Percentiles rank a stretch among this genome's conserved stretches.
These are phyloP conservation scores for Caenorhabditis imperialis DNA, from an alignment of 2,888 invertebrate species.

Conservation along the genomic window DNA sequence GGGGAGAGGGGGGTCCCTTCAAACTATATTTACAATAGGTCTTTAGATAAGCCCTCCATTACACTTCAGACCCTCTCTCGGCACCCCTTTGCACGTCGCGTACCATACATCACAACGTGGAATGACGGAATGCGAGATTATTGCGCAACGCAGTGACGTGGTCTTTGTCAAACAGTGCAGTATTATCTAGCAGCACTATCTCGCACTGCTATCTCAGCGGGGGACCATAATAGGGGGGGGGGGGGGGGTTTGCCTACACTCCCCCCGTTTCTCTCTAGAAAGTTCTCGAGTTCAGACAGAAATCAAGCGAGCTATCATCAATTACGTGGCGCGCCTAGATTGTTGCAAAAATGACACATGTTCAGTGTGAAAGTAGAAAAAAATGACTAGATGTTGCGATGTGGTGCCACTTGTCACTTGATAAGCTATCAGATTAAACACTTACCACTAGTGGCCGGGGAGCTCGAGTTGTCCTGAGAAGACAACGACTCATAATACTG, in stretches of 20 bases:
- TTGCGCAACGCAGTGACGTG: slow-evolving; percentile 32
- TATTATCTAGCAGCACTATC: too few relatives aligned
- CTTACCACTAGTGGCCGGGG: slow-evolving; percentile 43
- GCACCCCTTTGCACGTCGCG: slow-evolving; percentile 22
- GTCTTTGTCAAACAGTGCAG: slow-evolving; percentile 13
- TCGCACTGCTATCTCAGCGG: too few relatives aligned
- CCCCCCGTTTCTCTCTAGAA: too few relatives aligned
- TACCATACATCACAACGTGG: slow-evolving; percentile 26
- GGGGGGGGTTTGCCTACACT: too few relatives aligned
- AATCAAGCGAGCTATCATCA: slow-evolving; percentile 21
- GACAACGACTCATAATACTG: slow-evolving; percentile 24
- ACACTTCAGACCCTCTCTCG: slow-evolving; percentile 16
- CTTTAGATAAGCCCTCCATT: background rate
- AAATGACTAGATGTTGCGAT: slow-evolving; percentile 4
- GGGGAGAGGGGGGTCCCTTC: too few relatives aligned
- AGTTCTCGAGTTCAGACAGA: too few relatives aligned
- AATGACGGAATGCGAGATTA: slow-evolving; percentile 29
- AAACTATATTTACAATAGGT: too few relatives aligned
- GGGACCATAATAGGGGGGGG: too few relatives aligned
- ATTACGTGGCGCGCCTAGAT: slow-evolving; percentile 27
- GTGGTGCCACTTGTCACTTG: slow-evolving; percentile 34
- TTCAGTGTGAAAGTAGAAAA: slow-evolving; percentile 26
- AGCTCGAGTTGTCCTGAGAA: slow-evolving; percentile 28
- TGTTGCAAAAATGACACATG: slow-evolving; percentile 50
- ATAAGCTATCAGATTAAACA: slow-evolving; percentile 5